Evolutionary conservation across 2,888 invertebrate genomes (phyloP), one percentile per base, ranked within the genome.

Genomic region (Andrena haemorrhoa): DNA sequence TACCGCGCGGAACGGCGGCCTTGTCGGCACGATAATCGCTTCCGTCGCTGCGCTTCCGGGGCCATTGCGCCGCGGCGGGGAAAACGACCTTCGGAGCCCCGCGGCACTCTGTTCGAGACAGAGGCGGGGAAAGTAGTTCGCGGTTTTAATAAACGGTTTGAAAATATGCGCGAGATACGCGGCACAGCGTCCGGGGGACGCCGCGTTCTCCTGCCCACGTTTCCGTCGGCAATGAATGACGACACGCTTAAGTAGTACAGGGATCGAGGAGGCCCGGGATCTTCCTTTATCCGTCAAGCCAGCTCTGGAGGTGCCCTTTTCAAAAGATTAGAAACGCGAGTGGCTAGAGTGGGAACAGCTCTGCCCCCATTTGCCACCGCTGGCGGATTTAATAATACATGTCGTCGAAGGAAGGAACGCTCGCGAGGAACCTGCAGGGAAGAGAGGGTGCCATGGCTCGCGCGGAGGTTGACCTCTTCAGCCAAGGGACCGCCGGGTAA

Each of bases 1-100:
- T 91, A 79, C 78, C 86, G 90, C 88, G 89, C 86, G 86, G 89
- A 88, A 89, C 88, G 68, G 87, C 89, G 86, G 82, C 75, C 16
- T 10, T 10, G 12, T 26, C 51, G 56, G 49, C 49, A 16, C 75
- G 7, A 2, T 26, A 2, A 16, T 33, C 20, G 33, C 31, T 7
- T 26, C 4, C 8, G 29, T 6, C 5, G 3, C 5, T 20, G 12
- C 5, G 16, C 20, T 35, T 35, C 4, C n/a, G 51, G n/a, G 41
- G 26, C 2, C 12, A 7, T 29, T 8, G 8, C 1, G 49, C 51
- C 33, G 33, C 20, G 3, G 2, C 4, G 26, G 7, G 4, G 8
- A 2, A 56, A 68, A 56, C 31, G 23, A 33, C 31, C 16, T 20
- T 16, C 5, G 16, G 1, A 35, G 2, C 16, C 12, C 12, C 33